Conservation (phyloP, 2,888 invertebrate genomes). For the Eudasyphora cyanicolor region DNA sequence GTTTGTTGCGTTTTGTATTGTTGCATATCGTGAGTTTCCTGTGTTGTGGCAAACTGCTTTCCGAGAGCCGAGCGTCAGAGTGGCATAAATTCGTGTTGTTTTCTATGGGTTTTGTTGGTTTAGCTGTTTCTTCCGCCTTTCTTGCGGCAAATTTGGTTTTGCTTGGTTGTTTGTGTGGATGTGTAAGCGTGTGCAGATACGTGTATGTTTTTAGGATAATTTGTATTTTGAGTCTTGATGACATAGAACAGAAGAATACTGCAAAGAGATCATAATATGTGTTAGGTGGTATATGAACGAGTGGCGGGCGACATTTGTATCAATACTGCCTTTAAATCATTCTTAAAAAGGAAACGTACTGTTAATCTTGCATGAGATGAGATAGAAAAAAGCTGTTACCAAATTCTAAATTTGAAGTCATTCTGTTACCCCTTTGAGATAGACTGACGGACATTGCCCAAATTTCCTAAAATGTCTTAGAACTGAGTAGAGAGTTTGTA, state of each 20-base stretch:
- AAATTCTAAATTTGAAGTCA: no score
- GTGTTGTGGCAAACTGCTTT: conserved; percentile 58
- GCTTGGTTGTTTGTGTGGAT: conserved; percentile 27
- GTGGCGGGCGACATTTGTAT: no score
- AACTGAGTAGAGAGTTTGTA: no score
- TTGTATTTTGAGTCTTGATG: conserved; percentile 7
- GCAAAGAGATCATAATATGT: neutral
- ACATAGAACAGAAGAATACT: neutral
- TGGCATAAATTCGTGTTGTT: conserved; percentile 31
- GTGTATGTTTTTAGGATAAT: neutral
- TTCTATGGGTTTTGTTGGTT: conserved; percentile 39
- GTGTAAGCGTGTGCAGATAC: neutral
- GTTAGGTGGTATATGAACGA: no score
- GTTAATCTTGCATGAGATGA: no score
- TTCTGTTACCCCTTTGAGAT: no score
- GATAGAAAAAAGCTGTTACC: no score
- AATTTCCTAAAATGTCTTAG: no score
- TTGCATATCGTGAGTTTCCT: conserved; percentile 60
- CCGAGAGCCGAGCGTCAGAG: neutral
- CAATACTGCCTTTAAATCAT: no score
- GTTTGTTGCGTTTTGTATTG: conserved; percentile 49
- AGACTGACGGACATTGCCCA: no score
- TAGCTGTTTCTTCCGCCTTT: conserved; percentile 22
- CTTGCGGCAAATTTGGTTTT: conserved; percentile 56
- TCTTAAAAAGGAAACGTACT: no score